Base-by-base conservation (phyloP, 1,140 invertebrate genomes). In the Drosophila serrata region DNA sequence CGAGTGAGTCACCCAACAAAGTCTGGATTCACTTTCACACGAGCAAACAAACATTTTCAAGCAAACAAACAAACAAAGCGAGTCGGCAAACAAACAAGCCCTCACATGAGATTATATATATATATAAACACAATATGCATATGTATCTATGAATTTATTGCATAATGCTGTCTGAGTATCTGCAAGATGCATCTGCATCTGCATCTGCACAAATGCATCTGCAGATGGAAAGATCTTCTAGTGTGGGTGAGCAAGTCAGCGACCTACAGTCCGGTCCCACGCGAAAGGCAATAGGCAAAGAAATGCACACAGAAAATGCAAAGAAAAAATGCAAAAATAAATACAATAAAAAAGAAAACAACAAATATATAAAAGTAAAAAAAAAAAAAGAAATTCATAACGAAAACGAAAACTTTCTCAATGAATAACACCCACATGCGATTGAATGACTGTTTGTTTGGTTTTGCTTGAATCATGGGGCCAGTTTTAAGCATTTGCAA, bases 361-460 rank as follows among this genome's bases (percentile, higher is more conserved):
- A 46, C 11, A 35, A 45, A 46, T 35, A 53, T 6, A 19, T 2
- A 39, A 22, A 35, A 9, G 8, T 5, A 8, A 24, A 35, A 42
- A 73, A 60, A 8, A 24, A 35, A 42, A 73, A 60, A 70, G 68
- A 70, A 72, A 72, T 49, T 29, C 65, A 72, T 59, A 72, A 58
- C 59, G 58, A 79, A 60, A 19, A 45, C 55, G 33, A 72, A 75
- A 86, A 87, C 81, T 85, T 85, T 85, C 78, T 81, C 82, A 85
- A 85, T 81, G 81, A 67, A 75, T 69, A 61, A 48, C 65, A 80
- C 57, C 43, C 56, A 73, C 60, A 60, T 76, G 57, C 76, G 55
- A 68, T 75, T 48, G 42, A 57, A 59, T 59, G 73, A 55, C 42
- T 76, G 55, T 77, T 53, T 58, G 40, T 57, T 46, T 31, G 46